Percentiles rank a stretch among this genome's conserved stretches.
Evolutionary conservation across 2,797 vertebrate species (phyloP).

Genomic region (Ptychobarbus kaznakovi): DNA sequence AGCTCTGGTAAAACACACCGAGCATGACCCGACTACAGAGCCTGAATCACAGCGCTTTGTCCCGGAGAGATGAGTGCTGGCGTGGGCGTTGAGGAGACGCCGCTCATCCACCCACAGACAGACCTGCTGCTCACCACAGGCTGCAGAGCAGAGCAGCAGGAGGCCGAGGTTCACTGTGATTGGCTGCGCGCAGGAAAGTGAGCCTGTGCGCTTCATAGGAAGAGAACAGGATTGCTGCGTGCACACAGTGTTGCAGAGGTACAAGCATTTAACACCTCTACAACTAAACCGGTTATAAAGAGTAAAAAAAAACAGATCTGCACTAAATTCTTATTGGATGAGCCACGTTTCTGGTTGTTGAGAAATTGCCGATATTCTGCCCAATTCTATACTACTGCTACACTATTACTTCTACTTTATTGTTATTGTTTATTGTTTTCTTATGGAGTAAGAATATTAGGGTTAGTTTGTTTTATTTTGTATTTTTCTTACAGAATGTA

Average conservation of each 20-base stretch:
- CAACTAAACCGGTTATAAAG: not conserved
- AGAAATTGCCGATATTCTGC: not conserved
- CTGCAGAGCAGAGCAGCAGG: slow-evolving; percentile 10
- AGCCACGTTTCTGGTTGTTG: not conserved
- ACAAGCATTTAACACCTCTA: not conserved
- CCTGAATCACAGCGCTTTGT: slow-evolving; percentile 28
- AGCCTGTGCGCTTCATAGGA: not conserved
- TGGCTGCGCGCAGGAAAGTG: not conserved
- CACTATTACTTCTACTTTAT: not conserved
- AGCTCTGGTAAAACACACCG: slow-evolving; percentile 6
- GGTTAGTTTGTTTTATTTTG: not conserved
- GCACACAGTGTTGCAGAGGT: not conserved
- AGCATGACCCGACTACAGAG: slow-evolving; percentile 12
- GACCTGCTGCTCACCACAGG: slow-evolving; percentile 10
- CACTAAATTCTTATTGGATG: not conserved
- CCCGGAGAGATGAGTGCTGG: slow-evolving; percentile 37
- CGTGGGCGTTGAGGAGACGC: slow-evolving; percentile 38
- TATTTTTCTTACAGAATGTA: not conserved
- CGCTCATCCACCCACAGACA: slow-evolving; percentile 41
- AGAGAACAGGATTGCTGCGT: not conserved
- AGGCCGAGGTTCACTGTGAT: not conserved
- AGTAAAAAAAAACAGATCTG: not conserved
- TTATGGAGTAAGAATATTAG: not conserved
- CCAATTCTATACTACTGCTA: not conserved
- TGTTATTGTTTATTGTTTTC: not conserved